Conservation (phyloP, 2,113 vertebrate genomes). For the Daphoenositta chrysoptera region DNA sequence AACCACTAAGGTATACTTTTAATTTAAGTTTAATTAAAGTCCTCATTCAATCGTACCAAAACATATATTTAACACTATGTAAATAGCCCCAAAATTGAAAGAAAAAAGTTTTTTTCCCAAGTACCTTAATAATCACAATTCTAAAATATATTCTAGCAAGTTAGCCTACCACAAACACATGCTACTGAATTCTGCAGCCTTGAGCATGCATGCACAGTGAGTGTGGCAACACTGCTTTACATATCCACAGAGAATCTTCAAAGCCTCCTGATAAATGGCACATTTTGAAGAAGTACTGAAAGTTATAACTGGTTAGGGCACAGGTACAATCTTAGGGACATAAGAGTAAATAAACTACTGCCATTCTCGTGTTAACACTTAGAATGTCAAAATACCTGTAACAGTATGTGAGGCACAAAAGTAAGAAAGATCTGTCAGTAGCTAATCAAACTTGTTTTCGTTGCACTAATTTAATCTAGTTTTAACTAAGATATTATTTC, state of each 20-base stretch:
- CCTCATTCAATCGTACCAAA: constrained; percentile 49
- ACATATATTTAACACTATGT: constrained; percentile 50
- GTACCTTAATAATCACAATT: constrained; percentile 48
- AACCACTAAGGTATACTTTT: constrained; percentile 44
- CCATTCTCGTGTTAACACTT: not conserved
- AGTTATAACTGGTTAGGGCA: not conserved
- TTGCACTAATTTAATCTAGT: not conserved
- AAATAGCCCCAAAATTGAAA: constrained; percentile 63
- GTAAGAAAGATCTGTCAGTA: not conserved
- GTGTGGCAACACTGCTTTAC: constrained; percentile 9
- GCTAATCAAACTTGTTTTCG: not conserved
- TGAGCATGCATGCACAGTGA: constrained; percentile 25
- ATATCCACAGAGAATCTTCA: constrained; percentile 57
- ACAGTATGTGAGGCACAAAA: not conserved
- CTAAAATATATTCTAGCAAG: constrained; percentile 29
- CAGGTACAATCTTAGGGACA: not conserved
- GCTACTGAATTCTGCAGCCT: constrained; percentile 53
- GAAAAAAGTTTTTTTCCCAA: not conserved
- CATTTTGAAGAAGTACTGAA: constrained; percentile 6
- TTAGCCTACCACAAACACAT: constrained; percentile 22
- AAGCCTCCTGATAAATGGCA: not conserved
- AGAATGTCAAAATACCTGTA: not conserved
- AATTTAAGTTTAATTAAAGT: constrained; percentile 67
- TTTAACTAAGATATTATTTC: not conserved
- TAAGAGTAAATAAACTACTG: not conserved